Evolutionary conservation across 2,113 vertebrate species (phyloP).

Genomic region (Epinephelus fuscoguttatus): DNA sequence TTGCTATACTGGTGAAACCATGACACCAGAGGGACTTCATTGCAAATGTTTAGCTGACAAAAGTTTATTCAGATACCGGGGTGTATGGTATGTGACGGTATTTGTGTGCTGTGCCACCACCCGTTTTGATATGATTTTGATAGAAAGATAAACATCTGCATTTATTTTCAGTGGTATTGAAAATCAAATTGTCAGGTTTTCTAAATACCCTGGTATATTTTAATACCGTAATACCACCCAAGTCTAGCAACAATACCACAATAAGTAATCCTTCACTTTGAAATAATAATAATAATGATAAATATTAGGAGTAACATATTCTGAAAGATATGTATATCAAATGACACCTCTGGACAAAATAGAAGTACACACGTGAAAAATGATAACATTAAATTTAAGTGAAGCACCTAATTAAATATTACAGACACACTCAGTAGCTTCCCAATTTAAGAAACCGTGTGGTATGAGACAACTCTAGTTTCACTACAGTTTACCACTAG

Average conservation of each 20-base stretch:
- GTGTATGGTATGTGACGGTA: too few species aligned
- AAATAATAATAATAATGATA: too few species aligned
- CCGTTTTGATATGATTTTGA: too few species aligned
- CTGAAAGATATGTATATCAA: background rate
- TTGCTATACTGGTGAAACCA: background rate
- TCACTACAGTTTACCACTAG: background rate
- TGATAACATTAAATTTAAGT: background rate
- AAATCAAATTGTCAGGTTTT: too few species aligned
- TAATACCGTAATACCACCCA: too few species aligned
- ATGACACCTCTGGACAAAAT: background rate
- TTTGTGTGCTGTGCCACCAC: too few species aligned
- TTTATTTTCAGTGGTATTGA: too few species aligned
- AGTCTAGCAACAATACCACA: too few species aligned
- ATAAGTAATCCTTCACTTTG: too few species aligned
- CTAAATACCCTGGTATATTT: too few species aligned
- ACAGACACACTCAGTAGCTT: constrained; percentile 3
- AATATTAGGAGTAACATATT: background rate
- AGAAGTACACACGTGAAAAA: background rate
- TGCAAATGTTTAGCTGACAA: background rate
- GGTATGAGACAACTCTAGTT: background rate
- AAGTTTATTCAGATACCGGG: background rate
- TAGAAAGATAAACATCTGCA: too few species aligned
- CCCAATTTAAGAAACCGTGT: constrained; percentile 13
- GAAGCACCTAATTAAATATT: background rate
- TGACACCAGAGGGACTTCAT: background rate